Base-by-base conservation (phyloP, 2,888 invertebrate species). In the Ennomos quercinarius region DNA sequence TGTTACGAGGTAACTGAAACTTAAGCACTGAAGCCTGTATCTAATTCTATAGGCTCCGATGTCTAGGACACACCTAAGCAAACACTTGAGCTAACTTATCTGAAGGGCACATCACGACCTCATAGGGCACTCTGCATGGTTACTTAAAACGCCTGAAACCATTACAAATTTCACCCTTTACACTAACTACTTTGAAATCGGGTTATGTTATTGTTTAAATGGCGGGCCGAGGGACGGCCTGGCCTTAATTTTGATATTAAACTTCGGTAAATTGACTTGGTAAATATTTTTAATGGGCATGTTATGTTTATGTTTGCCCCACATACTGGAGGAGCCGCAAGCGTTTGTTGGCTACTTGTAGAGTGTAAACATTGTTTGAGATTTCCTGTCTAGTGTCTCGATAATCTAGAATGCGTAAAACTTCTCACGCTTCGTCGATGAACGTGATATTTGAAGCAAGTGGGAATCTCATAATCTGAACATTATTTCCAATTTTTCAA, bases 181-280 rank as follows among this genome's bases (percentile, higher is more conserved):
- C 38, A 41, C 47, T 49, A 66, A 63, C 58, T 62, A 60, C 60
- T 64, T 64, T 52, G 44, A 49, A 61, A 63, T 60, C 55, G 60
- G 57, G 66, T 64, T 66, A 64, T 66, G 63, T 61, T 65, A 64
- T 63, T 64, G 67, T 67, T 65, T 64, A 41, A 57, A 44, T 49
- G 46, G 53, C 58, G 47, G 61, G 47, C 48, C 51, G 43, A 51
- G 55, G 49, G 53, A 46, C 51, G 55, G 44, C 38, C 42, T 51
- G 50, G 9, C 59, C 59, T 58, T 61, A 5, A 61, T 58, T 57
- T 53, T 56, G 41, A 53, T 57, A 55, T 50, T 51, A 51, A 55
- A 56, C 51, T 60, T 51, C 4, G 43, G 39, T 37, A 38, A 49
- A 59, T 44, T 52, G 53, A 59, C 53, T 60, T 43, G 43, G 51